Evolutionary conservation across 1,140 invertebrate genomes (phyloP).

Genomic region (Wiebesia pumilae): DNA sequence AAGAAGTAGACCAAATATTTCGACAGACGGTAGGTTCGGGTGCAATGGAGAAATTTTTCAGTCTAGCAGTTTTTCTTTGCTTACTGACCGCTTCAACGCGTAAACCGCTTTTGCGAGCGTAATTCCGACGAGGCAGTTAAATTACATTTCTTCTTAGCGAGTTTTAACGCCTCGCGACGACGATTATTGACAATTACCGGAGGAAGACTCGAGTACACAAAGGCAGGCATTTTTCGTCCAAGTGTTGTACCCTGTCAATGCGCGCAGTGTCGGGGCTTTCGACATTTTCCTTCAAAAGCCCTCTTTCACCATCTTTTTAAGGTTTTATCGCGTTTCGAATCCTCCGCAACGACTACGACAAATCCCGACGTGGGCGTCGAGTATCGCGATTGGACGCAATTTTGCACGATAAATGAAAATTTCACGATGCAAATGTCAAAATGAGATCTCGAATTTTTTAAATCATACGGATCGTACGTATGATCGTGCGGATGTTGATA

Average conservation of each 20-base stretch:
- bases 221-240: background rate
- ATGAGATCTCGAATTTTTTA: too few relatives aligned
- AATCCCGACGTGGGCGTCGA: too few relatives aligned
- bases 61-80: background rate
- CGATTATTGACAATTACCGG: background rate
- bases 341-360: too few relatives aligned
- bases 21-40: background rate
- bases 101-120: background rate
- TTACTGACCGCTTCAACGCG: background rate
- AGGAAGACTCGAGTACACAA: background rate
- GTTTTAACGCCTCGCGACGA: background rate
- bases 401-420: background rate
- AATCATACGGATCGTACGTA: too few relatives aligned
- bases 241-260: too few relatives aligned
- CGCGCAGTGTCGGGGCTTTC: too few relatives aligned
- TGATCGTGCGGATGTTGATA: too few relatives aligned
- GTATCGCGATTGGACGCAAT: too few relatives aligned
- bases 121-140: background rate
- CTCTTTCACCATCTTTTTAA: too few relatives aligned
- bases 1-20: background rate
- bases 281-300: too few relatives aligned
- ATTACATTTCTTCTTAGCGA: background rate
- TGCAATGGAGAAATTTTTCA: background rate
- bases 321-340: too few relatives aligned
- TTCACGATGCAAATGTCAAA: too few relatives aligned